These are phyloP conservation scores for Clarias laeviceps DNA, from an alignment of 2,797 vertebrate genomes.

Conservation along the genomic window DNA sequence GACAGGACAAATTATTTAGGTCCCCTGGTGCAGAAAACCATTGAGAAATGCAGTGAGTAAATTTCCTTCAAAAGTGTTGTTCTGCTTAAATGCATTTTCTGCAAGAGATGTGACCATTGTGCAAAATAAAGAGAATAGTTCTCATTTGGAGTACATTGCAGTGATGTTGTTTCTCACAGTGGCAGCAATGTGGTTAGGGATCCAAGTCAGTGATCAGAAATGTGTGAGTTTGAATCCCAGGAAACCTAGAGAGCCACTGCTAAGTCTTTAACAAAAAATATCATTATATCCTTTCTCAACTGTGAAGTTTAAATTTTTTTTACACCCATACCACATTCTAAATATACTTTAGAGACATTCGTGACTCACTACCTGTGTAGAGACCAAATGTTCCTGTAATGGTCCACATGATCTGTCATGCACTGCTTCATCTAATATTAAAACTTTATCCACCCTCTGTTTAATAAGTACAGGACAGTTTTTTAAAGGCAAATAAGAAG, in stretches of 20 bases:
- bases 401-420: slow-evolving; percentile 16
- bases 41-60: background rate
- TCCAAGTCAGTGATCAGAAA: background rate
- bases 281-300: slow-evolving; percentile 3
- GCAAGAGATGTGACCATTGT: background rate
- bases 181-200: slow-evolving; percentile 6
- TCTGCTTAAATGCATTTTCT: background rate
- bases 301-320: background rate
- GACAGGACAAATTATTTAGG: background rate
- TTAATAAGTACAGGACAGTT: background rate
- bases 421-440: background rate
- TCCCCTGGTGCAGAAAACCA: background rate
- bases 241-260: background rate
- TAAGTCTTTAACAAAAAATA: background rate
- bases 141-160: background rate
- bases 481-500: background rate
- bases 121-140: background rate
- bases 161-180: background rate
- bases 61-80: background rate
- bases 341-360: slow-evolving; percentile 16
- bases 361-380: slow-evolving; percentile 10
- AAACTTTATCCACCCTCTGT: background rate
- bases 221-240: slow-evolving; percentile 4
- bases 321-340: background rate
- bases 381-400: slow-evolving; percentile 20